Evolutionary conservation across 2,797 vertebrate genomes (phyloP), one percentile per base, ranked within the genome.

Genomic region (Phataginus tricuspis): DNA sequence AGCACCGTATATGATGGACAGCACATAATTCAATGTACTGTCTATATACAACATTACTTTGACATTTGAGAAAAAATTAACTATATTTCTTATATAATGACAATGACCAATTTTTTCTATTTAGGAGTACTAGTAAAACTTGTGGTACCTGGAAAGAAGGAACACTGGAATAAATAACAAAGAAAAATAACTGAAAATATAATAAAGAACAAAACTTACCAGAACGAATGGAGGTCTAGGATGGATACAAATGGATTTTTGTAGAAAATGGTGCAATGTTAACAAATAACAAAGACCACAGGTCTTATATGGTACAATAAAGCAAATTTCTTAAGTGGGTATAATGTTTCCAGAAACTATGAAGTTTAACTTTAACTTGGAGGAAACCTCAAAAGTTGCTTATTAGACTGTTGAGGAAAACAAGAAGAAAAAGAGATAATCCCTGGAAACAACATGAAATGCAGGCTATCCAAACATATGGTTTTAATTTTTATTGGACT

Each of bases 31-130:
- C 31, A 85, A 69, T 13, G 34, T n/a, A 75, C 59, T 57, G 15
- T n/a, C 21, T 92, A 75, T n/a, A 80, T 59, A 42, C 5, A 68
- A 74, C 49, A 78, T 92, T 92, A 68, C 2, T 80, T 86, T 86
- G 42, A 94, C n/a, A 94, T 68, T 61, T 85, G n/a, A 92, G 31
- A 61, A 68, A 82, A 89, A 83, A 6, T 10, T 82, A 92, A 88
- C 37, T 29, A 12, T 45, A 69, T 69, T 75, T 80, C 79, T 61
- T 68, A 77, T 31, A 53, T 80, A 34, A 75, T 31, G 25, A 74
- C n/a, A 53, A 61, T 42, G 18, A 42, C 15, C 23, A 51, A 86
- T 42, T 77, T 49, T 79, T 34, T 82, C 37, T 82, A 21, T 51
- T 64, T 90, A 57, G 34, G 14, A 92, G 4, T 86, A 64, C 10